Evolutionary conservation across 2,888 invertebrate species (phyloP).

Genomic region (Coelogynopora nodosa): DNA sequence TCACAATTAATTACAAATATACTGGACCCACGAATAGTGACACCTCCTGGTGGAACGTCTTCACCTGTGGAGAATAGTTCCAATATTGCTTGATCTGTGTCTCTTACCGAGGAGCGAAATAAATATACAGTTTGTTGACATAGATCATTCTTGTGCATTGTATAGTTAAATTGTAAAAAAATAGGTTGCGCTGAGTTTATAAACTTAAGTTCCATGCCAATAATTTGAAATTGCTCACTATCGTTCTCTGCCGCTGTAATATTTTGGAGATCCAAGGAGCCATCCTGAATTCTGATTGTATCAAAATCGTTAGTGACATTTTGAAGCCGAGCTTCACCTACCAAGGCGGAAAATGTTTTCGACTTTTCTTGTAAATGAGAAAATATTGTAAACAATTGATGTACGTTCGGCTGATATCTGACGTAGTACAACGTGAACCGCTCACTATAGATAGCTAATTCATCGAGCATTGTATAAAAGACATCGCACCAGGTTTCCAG

Average conservation of each 20-base stretch:
- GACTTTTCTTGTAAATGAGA: background rate
- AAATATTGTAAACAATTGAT: no score
- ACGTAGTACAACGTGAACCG: background rate
- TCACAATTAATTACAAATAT: background rate
- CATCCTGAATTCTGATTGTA: no score
- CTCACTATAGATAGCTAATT: background rate
- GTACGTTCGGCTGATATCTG: no score
- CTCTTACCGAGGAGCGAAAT: background rate
- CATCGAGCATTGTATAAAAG: background rate
- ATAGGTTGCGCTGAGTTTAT: no score
- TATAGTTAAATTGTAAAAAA: no score
- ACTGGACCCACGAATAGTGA: background rate
- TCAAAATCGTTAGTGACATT: background rate
- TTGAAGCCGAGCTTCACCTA: background rate
- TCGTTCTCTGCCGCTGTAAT: background rate
- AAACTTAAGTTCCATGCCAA: background rate
- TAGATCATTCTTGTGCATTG: background rate
- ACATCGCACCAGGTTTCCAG: background rate
- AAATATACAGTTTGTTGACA: background rate
- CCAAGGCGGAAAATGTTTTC: background rate
- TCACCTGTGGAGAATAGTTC: background rate
- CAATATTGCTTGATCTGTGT: background rate
- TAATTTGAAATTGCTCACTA: background rate
- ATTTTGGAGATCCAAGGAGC: background rate
- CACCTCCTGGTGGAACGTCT: background rate